Base-by-base conservation (phyloP, 92 coral and sea anemone species). In the Diadumene lineata region DNA sequence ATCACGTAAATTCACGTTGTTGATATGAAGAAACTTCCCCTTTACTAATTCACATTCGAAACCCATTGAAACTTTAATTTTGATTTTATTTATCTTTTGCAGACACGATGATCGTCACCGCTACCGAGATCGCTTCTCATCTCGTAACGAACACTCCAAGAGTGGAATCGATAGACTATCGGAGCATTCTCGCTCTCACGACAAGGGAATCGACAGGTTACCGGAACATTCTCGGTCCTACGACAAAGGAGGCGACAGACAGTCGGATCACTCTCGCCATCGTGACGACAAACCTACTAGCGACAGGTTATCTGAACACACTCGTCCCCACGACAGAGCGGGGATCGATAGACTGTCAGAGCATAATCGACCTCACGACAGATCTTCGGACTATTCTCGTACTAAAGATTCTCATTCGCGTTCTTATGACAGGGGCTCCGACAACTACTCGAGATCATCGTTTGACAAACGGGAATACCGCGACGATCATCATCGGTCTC, bases 401-500 rank as follows among this genome's bases (percentile, higher is more conserved):
- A 46, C 70, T 0, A 86, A 87, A 82, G 92, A 87, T 58, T 82
- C 76, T 31, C 85, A 87, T 51, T 78, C 97, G 53, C 72, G 97
- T 73, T 77, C 89, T 38, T 81, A 91, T 46, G 88, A 84, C 60
- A 69, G 88, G 24, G 60, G 22, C 38, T 75, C 86, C 7, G 86
- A 81, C 71, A 90, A 87, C 66, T 81, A 87, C 70, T 81, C 93
- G 73, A 90, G 97, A 53, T 64, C 92, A 21, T 53, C 62, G 13
- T 38, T 4, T 83, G 46, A 76, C 81, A 82, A 86, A 87, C 56
- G 77, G 7, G 90, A 90, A 48, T 83, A 86, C 50, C 81, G 92
- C 78, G 90, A 82, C 76, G 90, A 89, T 65, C 84, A 84, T 74
- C 92, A 84, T 83, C 85, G 92, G 55, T 31, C 79, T 68, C 92